Evolutionary conservation across 2,113 vertebrate species (phyloP).

Genomic region (Colistium nudipinnis): DNA sequence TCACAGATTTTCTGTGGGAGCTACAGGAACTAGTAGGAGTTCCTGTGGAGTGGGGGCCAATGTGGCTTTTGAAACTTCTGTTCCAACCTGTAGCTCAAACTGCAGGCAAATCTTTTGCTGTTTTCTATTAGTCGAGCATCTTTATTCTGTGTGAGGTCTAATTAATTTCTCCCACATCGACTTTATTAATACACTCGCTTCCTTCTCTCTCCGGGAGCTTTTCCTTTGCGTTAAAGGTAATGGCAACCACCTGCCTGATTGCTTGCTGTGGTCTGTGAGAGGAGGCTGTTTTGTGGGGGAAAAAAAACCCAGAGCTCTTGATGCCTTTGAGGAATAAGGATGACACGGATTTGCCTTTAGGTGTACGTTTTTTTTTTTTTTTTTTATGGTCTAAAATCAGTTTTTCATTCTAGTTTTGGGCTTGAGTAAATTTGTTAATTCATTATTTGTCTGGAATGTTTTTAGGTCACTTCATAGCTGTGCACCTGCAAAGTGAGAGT

Average conservation of each 20-base stretch:
- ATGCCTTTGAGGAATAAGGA: background rate
- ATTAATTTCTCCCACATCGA: slow-evolving; percentile 47
- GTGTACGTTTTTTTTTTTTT: slow-evolving; percentile 7
- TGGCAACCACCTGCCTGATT: slow-evolving; percentile 34
- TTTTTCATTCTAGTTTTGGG: too few species aligned
- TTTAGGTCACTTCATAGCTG: background rate
- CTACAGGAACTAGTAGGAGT: background rate
- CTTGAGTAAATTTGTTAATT: too few species aligned
- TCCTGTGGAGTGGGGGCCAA: slow-evolving; percentile 3
- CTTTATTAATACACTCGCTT: slow-evolving; percentile 42
- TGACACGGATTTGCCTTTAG: background rate
- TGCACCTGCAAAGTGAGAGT: background rate
- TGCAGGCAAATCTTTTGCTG: slow-evolving; percentile 20
- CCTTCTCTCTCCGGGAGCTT: slow-evolving; percentile 48
- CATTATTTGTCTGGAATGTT: slow-evolving; percentile 5
- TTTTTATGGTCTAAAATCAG: too few species aligned
- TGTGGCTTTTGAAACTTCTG: background rate
- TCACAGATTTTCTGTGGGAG: slow-evolving; percentile 1
- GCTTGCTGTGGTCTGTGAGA: slow-evolving; percentile 38
- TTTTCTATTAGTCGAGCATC: slow-evolving; percentile 28
- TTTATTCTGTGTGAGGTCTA: slow-evolving; percentile 66
- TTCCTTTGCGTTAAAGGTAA: slow-evolving; percentile 53
- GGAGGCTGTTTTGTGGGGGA: slow-evolving; percentile 32
- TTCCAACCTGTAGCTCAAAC: slow-evolving; percentile 14
- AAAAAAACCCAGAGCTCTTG: slow-evolving; percentile 18